Conservation (phyloP, 2,888 invertebrate species). For the Argyresthia goedartella region DNA sequence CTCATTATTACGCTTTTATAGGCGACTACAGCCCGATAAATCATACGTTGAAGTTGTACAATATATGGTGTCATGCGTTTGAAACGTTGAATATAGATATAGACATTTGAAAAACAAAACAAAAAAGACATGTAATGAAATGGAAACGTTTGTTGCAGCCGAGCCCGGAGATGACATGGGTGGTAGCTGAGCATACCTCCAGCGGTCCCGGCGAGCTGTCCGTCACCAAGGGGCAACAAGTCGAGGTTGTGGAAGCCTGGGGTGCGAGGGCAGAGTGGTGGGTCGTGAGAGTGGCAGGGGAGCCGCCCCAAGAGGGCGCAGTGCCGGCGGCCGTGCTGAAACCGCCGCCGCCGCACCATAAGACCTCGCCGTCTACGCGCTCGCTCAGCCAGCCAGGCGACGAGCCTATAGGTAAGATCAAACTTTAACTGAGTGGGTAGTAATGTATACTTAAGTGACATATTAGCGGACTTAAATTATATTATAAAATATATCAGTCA, state of each 20-base stretch:
- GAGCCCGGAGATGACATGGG: constrained; percentile 92
- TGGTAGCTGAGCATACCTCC: constrained; percentile 87
- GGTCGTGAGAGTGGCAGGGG: constrained; percentile 74
- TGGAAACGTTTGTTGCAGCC: neutral
- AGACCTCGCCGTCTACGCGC: constrained; percentile 53
- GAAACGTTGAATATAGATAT: too few relatives aligned
- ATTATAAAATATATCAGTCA: neutral
- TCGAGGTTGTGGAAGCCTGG: constrained; percentile 89
- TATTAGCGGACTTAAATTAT: constrained; percentile 19
- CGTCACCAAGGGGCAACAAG: constrained; percentile 93
- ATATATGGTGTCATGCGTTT: too few relatives aligned
- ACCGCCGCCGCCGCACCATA: constrained; percentile 44
- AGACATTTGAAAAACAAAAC: too few relatives aligned
- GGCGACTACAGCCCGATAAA: too few relatives aligned
- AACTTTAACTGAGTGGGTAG: constrained; percentile 22
- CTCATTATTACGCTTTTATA: too few relatives aligned
- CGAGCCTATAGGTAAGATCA: constrained; percentile 63
- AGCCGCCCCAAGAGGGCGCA: constrained; percentile 81
- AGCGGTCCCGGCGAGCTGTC: constrained; percentile 84
- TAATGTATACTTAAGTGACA: constrained; percentile 14
- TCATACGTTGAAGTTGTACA: too few relatives aligned
- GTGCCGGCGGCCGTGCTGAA: constrained; percentile 83
- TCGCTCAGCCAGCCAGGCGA: constrained; percentile 54
- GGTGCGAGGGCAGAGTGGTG: constrained; percentile 79
- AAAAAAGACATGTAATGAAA: neutral